A percentile compares a stretch with the other conserved stretches of the same genome.
Evolutionary conservation across 2,797 vertebrate genomes (phyloP).

Genomic region (Eidolon dupreanum): DNA sequence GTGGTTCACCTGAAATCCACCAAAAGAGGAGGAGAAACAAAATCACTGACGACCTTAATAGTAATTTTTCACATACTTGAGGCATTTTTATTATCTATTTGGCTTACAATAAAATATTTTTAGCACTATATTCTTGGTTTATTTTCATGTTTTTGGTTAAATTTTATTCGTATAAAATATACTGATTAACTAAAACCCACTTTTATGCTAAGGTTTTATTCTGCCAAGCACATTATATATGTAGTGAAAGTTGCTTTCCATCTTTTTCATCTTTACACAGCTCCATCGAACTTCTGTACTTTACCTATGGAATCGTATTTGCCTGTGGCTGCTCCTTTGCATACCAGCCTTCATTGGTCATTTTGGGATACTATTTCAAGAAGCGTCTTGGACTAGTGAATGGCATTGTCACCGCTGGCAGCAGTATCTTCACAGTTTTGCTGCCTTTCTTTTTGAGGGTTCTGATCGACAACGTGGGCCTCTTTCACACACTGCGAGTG

Average conservation of each 20-base stretch:
- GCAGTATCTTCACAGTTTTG: slow-evolving; percentile 94
- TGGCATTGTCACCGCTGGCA: slow-evolving; percentile 96
- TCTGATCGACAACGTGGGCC: slow-evolving; percentile 83
- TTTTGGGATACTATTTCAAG: slow-evolving; percentile 98
- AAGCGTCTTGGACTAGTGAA: slow-evolving; percentile 96
- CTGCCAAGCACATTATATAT: background rate
- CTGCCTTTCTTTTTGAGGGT: slow-evolving; percentile 90
- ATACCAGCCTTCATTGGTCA: slow-evolving; percentile 97
- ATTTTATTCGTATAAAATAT: slow-evolving; percentile 35
- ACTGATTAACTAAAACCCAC: background rate
- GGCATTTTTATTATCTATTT: background rate
- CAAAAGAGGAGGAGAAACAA: background rate
- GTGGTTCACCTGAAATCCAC: background rate
- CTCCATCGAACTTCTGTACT: slow-evolving; percentile 92
- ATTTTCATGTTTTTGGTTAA: background rate
- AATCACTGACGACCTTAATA: background rate
- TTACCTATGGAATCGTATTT: slow-evolving; percentile 96
- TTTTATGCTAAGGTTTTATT: background rate
- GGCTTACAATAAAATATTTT: background rate
- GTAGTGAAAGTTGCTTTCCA: slow-evolving; percentile 43
- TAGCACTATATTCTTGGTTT: background rate
- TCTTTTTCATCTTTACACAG: slow-evolving; percentile 81
- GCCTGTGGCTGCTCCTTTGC: slow-evolving; percentile 96
- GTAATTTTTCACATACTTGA: background rate
- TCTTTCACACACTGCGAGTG: slow-evolving; percentile 90